A percentile compares a stretch with the other conserved stretches of the same genome.
phyloP scores from a whole-genome alignment of 2,797 vertebrate genomes.

The Pteropus rufus region DNA sequence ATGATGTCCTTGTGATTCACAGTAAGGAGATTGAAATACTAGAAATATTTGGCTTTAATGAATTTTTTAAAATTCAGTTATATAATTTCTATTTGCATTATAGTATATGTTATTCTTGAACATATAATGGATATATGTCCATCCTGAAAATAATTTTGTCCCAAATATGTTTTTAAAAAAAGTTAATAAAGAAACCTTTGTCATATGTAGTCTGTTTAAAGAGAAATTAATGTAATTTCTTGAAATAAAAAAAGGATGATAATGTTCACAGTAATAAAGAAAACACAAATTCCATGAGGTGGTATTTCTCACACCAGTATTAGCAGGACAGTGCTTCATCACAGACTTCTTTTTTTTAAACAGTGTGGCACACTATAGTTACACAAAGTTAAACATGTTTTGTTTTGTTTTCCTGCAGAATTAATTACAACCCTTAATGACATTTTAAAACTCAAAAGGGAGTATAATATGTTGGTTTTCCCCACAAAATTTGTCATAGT shows the following conservation, averaged over 20 bases:
- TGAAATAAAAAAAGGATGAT: background rate
- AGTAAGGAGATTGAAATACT: slow-evolving; percentile 21
- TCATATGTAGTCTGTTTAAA: background rate
- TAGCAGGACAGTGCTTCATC: background rate
- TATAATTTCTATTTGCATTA: background rate
- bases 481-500: background rate
- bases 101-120: background rate
- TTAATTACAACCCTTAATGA: background rate
- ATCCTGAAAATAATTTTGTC: background rate
- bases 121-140: background rate
- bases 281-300: background rate
- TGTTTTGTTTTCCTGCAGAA: background rate
- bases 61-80: background rate
- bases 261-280: background rate
- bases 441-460: background rate
- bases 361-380: background rate
- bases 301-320: background rate
- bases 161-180: background rate
- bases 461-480: background rate
- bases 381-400: background rate
- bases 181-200: background rate
- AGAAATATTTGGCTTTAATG: background rate
- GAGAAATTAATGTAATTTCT: background rate
- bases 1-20: background rate
- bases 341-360: background rate